Base-by-base conservation (phyloP, 2,113 vertebrate genomes). In the Cavia porcellus region DNA sequence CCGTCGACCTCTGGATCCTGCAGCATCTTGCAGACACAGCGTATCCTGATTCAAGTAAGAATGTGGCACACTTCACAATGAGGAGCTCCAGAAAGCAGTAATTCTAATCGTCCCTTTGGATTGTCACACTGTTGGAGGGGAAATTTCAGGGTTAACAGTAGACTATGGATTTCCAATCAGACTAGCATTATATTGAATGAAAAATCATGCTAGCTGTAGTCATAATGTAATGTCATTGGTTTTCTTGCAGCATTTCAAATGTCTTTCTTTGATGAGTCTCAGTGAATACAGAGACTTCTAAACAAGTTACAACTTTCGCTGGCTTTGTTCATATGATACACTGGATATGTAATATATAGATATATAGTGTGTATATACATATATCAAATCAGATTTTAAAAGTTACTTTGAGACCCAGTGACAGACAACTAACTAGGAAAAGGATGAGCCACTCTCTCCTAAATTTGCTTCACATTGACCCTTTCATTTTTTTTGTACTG, bases 111-210 rank as follows among this genome's bases (percentile, higher is more conserved):
- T 61, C 20, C 92, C 92, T 64, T 96, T 89, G 5, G 28, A 96
- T 35, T 94, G 83, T 87, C 83, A 77, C 5, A 61, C 5, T 80
- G 5, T 90, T 91, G 14, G 83, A 96, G 95, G 17, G 17, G 88
- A 42, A 42, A 88, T 96, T 95, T 97, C 86, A 91, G 64, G 90
- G 81, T 50, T 66, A 96, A 38, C 28, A 93, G 59, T 5, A 72
- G 8, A 57, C 28, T 95, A 82, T 95, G 61, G 70, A 86, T 94
- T 98, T 90, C 77, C 47, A 84, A 84, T 90, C n/a, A 96, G 92
- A 96, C 90, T 2, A 94, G 20, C 25, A 81, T 42, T 93, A 92
- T 55, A 38, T 24, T 96, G 57, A 84, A 35, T 80, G 84, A 95
- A 96, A 98, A 98, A 96, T 45, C 86, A 5, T 75, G 74, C n/a